Conservation (phyloP, 2,113 vertebrate genomes). For the Pipra filicauda region DNA sequence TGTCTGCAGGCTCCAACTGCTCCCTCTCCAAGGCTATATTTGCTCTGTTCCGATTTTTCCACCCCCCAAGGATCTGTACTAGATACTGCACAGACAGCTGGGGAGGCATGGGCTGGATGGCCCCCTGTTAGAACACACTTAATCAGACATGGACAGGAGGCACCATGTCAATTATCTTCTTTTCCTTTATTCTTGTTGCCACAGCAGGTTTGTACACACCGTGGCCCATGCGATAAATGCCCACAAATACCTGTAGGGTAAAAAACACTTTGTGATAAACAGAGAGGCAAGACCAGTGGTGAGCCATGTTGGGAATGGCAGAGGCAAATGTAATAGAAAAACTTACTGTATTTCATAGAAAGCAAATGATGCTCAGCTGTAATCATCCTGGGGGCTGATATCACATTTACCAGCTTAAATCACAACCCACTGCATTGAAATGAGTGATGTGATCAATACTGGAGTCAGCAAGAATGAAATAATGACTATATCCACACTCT, state of each 20-base stretch:
- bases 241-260: neutral
- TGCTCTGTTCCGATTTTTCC: slow-evolving; percentile 38
- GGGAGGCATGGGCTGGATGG: neutral
- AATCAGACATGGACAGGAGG: neutral
- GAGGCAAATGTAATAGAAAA: neutral
- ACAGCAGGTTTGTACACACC: neutral
- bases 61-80: slow-evolving; percentile 35
- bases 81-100: neutral
- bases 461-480: neutral
- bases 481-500: neutral
- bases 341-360: neutral
- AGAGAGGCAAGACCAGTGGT: neutral
- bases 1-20: neutral
- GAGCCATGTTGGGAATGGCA: neutral
- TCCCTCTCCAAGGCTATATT: slow-evolving; percentile 8
- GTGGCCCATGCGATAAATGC: neutral
- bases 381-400: neutral
- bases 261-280: neutral
- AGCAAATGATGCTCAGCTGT: neutral
- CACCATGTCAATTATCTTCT: neutral
- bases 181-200: neutral
- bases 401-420: neutral
- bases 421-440: neutral
- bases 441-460: neutral
- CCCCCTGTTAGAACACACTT: neutral